Base-by-base conservation (phyloP, 2,888 invertebrate species). In the Dynastes tityus region DNA sequence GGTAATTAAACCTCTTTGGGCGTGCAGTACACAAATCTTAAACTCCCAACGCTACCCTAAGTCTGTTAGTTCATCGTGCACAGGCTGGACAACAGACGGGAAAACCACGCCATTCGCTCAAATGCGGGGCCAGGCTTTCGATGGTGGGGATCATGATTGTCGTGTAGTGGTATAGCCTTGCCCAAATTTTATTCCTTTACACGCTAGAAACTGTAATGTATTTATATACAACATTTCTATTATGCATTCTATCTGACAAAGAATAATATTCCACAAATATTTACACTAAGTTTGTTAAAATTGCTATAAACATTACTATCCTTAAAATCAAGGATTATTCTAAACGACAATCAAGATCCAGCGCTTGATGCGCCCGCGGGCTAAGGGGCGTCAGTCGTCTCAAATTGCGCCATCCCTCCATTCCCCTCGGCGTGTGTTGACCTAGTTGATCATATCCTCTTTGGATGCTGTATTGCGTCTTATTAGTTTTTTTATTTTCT, bases 81-180 rank as follows among this genome's bases (percentile, higher is more conserved):
- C 89, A 87, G 88, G 88, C 88, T 84, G 89, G 88, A 87, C 89
- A 87, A 88, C 86, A 85, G 85, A 85, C 86, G 86, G 87, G 82
- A 85, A 88, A 85, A 88, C 89, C 87, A 88, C 88, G 88, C 89
- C 88, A 88, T 87, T 88, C 87, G 80, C 76, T 78, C 80, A 77
- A 79, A 79, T 81, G 81, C 81, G 82, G 81, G 81, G 82, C 81
- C 80, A 80, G 82, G 73, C 80, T 79, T 68, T 80, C 73, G 51
- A 74, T 65, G 77, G 77, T 67, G 74, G 73, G 79, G 73, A 77
- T 79, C 53, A 32, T 29, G 71, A 63, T 49, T 63, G 64, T 45
- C 78, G 49, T 73, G 61, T 73, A 78, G 61, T 45, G 11, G 6
- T 51, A 51, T 6, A 51, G 8, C 49, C 11, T 27, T 29, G 2